These are phyloP conservation scores for Thoracochromis brauschi DNA, from an alignment of 2,113 vertebrate genomes.

Conservation along the genomic window DNA sequence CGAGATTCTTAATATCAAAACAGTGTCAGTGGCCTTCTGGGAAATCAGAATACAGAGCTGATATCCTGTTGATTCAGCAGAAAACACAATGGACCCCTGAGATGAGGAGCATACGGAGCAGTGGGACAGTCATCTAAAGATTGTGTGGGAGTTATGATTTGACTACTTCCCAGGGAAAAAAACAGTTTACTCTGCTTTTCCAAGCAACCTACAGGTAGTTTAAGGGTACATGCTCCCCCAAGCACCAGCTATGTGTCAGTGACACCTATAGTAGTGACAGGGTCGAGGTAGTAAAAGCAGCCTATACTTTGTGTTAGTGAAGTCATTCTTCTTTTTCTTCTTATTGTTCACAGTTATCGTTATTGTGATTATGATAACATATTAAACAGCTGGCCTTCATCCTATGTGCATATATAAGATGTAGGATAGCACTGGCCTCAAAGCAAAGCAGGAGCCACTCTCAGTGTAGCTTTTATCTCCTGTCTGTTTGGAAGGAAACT, in stretches of 20 bases:
- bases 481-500: background rate
- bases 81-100: conserved; percentile 5
- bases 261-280: background rate
- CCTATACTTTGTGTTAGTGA: background rate
- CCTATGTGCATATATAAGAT: background rate
- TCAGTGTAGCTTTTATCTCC: background rate
- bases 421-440: background rate
- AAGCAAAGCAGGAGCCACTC: background rate
- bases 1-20: conserved; percentile 10
- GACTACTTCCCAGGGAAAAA: background rate
- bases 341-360: background rate
- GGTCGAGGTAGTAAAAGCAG: background rate
- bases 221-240: rapidly evolving
- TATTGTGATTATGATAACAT: background rate
- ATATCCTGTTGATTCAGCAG: conserved; percentile 18
- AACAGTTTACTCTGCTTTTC: background rate
- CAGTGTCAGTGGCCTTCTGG: conserved; percentile 28
- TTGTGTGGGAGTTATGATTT: background rate
- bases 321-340: background rate
- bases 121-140: background rate
- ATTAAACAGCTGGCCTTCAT: background rate
- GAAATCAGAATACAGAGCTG: conserved; percentile 14
- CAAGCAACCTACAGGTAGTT: background rate
- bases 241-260: background rate
- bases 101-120: conserved; percentile 25